Conservation (phyloP, 2,113 vertebrate species). For the Dryoscopus gambensis region DNA sequence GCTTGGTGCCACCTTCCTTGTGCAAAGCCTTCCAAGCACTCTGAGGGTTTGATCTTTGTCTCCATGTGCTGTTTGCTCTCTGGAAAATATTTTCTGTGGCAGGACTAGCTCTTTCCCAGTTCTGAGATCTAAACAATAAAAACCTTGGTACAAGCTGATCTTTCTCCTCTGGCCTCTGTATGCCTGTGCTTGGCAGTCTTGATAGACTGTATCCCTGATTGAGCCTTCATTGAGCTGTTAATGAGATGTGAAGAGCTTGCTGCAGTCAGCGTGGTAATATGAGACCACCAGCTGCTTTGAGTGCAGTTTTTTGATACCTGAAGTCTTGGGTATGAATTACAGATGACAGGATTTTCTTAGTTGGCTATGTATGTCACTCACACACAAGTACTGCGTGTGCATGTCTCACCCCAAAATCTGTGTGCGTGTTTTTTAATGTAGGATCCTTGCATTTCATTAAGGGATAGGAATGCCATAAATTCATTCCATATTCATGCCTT, state of each 20-base stretch:
- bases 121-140: neutral
- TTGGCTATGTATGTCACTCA: neutral
- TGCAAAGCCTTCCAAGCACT: neutral
- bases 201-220: conserved; percentile 17
- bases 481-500: neutral
- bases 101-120: neutral
- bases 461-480: neutral
- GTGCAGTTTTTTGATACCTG: conserved; percentile 16
- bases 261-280: conserved; percentile 6
- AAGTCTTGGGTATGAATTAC: conserved; percentile 16
- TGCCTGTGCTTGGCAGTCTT: conserved; percentile 12
- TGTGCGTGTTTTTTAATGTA: neutral
- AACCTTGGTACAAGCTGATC: neutral
- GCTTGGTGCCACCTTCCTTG: neutral
- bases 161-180: neutral
- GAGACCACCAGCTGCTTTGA: conserved; percentile 27
- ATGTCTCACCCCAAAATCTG: neutral
- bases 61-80: fast-evolving
- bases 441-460: conserved; percentile 20
- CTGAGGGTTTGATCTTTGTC: neutral
- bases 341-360: conserved; percentile 20
- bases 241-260: conserved; percentile 64
- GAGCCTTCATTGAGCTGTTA: conserved; percentile 50
- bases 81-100: neutral
- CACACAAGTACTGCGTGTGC: neutral